phyloP scores from a whole-genome alignment of 2,797 vertebrate species.

The Gadopsis bispinosus region DNA sequence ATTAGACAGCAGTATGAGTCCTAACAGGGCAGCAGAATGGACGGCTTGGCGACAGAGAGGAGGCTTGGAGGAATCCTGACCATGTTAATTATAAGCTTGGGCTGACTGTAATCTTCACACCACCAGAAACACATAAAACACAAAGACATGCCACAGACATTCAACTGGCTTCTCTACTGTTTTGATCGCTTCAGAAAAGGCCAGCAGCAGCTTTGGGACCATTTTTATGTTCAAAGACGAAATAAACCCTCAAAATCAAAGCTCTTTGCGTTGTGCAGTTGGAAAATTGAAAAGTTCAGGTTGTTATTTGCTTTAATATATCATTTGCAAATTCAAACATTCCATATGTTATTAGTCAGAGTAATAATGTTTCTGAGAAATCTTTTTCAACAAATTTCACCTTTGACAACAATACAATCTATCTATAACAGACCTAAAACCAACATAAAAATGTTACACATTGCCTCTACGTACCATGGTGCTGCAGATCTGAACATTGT shows the following conservation, averaged over 20 bases:
- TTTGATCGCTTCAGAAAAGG: conserved; percentile 26
- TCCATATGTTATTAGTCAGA: background rate
- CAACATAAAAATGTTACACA: background rate
- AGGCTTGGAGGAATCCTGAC: conserved; percentile 64
- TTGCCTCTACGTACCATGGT: conserved; percentile 84
- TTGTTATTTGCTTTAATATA: background rate
- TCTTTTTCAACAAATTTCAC: too few relatives aligned
- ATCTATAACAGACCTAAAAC: background rate
- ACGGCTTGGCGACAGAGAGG: conserved; percentile 51
- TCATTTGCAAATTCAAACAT: conserved; percentile 4
- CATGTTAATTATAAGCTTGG: conserved; percentile 76
- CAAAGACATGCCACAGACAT: conserved; percentile 33
- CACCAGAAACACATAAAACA: conserved; percentile 66
- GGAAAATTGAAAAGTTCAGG: background rate
- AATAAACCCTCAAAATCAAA: conserved; percentile 25
- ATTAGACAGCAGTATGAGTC: conserved; percentile 33
- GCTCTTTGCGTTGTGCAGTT: background rate
- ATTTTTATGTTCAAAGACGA: conserved; percentile 21
- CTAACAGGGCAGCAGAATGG: conserved; percentile 34
- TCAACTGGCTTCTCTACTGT: conserved; percentile 23
- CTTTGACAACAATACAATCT: too few relatives aligned
- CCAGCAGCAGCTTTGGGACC: conserved; percentile 8
- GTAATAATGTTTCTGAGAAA: background rate
- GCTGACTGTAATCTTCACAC: conserved; percentile 68
- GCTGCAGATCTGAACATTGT: conserved; percentile 96